Percentiles rank a stretch among this genome's conserved stretches.
phyloP scores from a whole-genome alignment of 2,888 invertebrate species.

The Odontothrips loti region DNA sequence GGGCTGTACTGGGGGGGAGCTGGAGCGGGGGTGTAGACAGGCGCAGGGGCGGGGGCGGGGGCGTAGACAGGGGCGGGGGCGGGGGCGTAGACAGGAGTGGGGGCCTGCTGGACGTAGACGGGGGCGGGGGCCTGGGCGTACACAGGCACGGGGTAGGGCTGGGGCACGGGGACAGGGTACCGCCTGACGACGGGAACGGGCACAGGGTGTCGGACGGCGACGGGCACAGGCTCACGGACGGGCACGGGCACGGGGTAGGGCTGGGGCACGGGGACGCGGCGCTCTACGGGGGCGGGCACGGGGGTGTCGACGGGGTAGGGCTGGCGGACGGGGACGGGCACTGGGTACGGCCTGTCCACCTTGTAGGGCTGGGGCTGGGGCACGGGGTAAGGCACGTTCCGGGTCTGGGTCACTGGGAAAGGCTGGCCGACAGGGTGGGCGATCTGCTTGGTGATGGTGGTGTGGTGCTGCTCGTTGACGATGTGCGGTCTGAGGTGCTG shows the following conservation, averaged over 20 bases:
- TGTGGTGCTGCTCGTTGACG: conserved; percentile 10
- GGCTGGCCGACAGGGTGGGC: not conserved
- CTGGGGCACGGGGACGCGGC: not conserved
- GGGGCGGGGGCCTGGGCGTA: not conserved
- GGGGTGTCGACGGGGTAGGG: conserved; percentile 5
- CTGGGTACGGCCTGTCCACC: not conserved
- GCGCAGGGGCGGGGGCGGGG: not conserved
- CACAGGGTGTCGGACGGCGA: not conserved
- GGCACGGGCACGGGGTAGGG: not conserved
- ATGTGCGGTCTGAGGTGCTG: not conserved
- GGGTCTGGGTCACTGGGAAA: not conserved
- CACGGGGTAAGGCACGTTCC: not conserved
- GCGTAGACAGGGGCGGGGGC: not conserved
- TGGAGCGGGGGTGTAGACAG: not conserved
- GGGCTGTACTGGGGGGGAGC: not conserved
- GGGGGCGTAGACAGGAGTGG: not conserved
- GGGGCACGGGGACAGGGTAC: not conserved
- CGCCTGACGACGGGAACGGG: conserved; percentile 1
- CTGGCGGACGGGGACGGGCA: not conserved
- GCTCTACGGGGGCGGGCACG: not conserved
- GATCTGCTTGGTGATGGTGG: conserved; percentile 9
- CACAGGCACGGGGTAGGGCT: not conserved
- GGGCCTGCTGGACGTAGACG: not conserved
- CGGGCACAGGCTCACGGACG: not conserved
- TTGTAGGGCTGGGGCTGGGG: not conserved